phyloP scores from a whole-genome alignment of 2,797 vertebrate genomes.

The Mormyrops boulengeri region DNA sequence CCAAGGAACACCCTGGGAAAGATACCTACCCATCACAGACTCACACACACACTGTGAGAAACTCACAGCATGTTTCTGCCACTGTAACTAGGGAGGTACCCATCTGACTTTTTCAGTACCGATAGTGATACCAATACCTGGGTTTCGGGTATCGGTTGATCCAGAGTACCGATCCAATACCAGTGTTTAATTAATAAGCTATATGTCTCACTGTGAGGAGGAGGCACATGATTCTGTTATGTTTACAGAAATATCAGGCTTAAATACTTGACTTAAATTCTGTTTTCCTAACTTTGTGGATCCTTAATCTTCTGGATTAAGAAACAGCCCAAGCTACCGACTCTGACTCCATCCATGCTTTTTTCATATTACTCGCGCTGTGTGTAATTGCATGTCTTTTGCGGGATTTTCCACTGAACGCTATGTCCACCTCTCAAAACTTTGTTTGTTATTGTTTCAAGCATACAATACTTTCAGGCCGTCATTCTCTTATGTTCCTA shows the following conservation, averaged over 20 bases:
- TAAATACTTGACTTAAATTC: neutral
- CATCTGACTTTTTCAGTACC: neutral
- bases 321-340: neutral
- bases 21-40: neutral
- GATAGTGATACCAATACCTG: neutral
- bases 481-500: no score
- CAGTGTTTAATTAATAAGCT: neutral
- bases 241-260: neutral
- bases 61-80: neutral
- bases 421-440: no score
- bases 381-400: no score
- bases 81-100: neutral
- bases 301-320: neutral
- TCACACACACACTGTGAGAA: neutral
- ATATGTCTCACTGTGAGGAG: neutral
- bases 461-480: no score
- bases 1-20: neutral
- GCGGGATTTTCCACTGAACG: no score
- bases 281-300: neutral
- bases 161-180: neutral
- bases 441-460: no score
- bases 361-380: no score
- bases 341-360: no score
- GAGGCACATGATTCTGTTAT: neutral
- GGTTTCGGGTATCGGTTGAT: neutral